A percentile compares a stretch with the other conserved stretches of the same genome.
phyloP scores from a whole-genome alignment of 2,797 vertebrate genomes.

The Eurystomus glaucurus region DNA sequence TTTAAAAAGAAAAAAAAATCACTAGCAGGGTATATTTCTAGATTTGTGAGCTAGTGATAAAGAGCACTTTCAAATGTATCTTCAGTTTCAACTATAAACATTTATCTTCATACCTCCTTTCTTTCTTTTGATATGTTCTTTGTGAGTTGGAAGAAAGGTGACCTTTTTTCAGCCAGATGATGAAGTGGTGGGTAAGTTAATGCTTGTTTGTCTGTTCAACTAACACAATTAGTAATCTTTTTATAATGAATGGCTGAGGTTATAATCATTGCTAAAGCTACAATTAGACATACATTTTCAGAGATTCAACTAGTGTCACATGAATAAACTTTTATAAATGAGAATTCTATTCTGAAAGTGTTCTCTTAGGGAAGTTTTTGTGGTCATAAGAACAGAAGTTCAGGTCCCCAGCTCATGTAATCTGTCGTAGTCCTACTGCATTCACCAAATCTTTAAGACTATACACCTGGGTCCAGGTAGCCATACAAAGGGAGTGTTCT shows the following conservation, averaged over 20 bases:
- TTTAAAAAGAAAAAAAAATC: neutral
- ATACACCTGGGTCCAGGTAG: neutral
- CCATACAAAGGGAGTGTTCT: neutral
- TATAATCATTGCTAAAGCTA: neutral
- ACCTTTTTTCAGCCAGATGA: conserved; percentile 93
- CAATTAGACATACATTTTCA: neutral
- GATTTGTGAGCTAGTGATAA: neutral
- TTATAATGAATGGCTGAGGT: neutral
- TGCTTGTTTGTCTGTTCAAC: neutral
- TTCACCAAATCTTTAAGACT: neutral
- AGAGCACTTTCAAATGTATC: neutral
- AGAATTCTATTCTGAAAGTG: neutral
- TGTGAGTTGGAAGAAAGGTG: conserved; percentile 91
- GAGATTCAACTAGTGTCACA: neutral
- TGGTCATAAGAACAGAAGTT: neutral
- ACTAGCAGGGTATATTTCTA: neutral
- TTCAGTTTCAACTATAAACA: neutral
- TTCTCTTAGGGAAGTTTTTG: neutral
- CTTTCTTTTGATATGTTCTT: neutral
- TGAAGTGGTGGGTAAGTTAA: conserved; percentile 93
- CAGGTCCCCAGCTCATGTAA: neutral
- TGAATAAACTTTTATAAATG: neutral
- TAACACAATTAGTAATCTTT: neutral
- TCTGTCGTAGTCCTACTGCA: neutral
- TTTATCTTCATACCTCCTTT: neutral